Evolutionary conservation across 2,797 vertebrate species (phyloP), one percentile per base, ranked within the genome.

Genomic region (Oryzias dopingdopingensis): DNA sequence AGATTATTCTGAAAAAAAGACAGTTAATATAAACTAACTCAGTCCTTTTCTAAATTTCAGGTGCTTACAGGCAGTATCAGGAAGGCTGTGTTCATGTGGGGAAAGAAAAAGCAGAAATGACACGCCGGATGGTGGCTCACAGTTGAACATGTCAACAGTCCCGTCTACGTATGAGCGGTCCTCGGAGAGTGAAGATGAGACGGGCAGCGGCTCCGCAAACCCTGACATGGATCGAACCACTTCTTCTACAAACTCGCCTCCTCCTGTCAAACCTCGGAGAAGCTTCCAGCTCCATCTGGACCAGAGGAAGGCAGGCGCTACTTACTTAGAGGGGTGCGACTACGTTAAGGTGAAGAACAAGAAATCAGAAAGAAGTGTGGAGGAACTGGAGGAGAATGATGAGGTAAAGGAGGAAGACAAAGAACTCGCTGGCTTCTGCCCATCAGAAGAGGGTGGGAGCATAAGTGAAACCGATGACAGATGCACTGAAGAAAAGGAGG

Each of bases 191-290:
- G 55, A 51, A 17, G 58, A 17, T 5, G 48, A 22, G 16, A 4
- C 0, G 46, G 50, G 58, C 1, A 26, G 47, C 8, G 12, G 20
- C 32, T 24, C 72, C 12, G 37, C 12, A 3, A 1, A 37, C 16
- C 3, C 4, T 17, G 67, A 70, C 4, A 44, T 20, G 32, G 32
- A 37, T 10, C 32, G 10, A 0, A 44, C 56, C 0, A 3, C 2
- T 50, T 1, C 26, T 0, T 15, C 53, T 0, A 16, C 24, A 4
- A 42, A 54, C n/a, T 37, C 32, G 10, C 45, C 55, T 32, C 65
- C 83, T 0, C 85, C 85, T 0, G 6, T 26, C 37, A 89, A 91
- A 71, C 75, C 89, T 42, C 67, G 83, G 57, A 79, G 82, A 29
- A 87, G 84, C 70, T 82, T 86, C 63, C 43, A 73, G 49, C 42